These are phyloP conservation scores for Macaca nemestrina DNA, from an alignment of 2,113 vertebrate genomes.

Conservation along the genomic window DNA sequence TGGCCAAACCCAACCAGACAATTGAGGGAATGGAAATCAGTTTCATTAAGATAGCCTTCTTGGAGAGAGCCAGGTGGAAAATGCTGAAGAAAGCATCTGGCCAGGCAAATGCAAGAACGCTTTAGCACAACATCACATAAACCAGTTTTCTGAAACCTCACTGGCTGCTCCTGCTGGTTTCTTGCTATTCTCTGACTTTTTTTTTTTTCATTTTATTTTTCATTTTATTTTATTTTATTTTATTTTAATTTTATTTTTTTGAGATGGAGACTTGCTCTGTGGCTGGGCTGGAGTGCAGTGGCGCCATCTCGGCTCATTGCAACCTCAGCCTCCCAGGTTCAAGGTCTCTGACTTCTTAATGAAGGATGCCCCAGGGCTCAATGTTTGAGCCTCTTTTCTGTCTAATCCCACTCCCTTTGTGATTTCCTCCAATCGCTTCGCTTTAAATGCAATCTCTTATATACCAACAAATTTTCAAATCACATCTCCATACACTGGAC, in stretches of 20 bases:
- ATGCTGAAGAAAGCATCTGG: background rate
- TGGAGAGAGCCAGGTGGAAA: background rate
- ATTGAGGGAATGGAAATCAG: background rate
- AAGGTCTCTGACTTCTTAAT: background rate
- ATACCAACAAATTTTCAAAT: background rate
- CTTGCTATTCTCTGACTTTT: background rate
- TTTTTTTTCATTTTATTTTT: too few relatives aligned
- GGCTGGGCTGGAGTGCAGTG: too few relatives aligned
- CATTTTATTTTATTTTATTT: too few relatives aligned
- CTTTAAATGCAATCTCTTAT: background rate
- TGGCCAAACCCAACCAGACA: background rate
- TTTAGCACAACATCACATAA: background rate
- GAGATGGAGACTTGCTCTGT: rapidly evolving
- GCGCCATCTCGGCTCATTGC: too few relatives aligned
- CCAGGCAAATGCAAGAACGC: rapidly evolving
- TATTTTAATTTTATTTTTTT: too few relatives aligned
- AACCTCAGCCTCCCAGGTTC: too few relatives aligned
- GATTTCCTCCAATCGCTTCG: background rate
- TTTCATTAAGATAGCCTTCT: background rate
- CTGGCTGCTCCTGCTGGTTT: background rate
- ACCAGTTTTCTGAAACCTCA: background rate
- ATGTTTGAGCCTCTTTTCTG: background rate
- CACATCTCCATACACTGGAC: background rate
- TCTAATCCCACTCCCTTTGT: background rate
- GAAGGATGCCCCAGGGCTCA: background rate